phyloP scores from a whole-genome alignment of 2,113 vertebrate species.

The Heliornis fulica region DNA sequence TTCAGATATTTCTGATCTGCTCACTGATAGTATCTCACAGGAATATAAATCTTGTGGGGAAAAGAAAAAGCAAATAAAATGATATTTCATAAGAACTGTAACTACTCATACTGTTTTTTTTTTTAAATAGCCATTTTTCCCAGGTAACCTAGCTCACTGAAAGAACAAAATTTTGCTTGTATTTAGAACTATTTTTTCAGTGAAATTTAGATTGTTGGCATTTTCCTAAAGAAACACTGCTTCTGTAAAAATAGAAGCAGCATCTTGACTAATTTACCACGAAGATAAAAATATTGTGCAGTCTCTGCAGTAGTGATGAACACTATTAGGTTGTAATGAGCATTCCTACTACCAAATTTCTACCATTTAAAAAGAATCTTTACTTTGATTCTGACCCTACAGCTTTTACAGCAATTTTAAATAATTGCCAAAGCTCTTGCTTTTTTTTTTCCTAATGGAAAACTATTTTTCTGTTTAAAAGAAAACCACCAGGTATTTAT shows the following conservation, averaged over 20 bases:
- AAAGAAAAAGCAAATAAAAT: background rate
- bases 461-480: background rate
- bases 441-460: background rate
- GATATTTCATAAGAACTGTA: background rate
- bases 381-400: background rate
- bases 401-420: background rate
- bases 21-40: fast-evolving
- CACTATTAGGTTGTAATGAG: background rate
- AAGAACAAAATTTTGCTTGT: background rate
- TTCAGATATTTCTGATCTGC: background rate
- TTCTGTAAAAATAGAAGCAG: background rate
- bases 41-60: background rate
- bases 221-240: background rate
- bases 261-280: background rate
- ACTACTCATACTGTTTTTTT: background rate
- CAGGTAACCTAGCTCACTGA: background rate
- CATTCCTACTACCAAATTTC: background rate
- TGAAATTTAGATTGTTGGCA: background rate
- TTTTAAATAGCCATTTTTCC: background rate
- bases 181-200: background rate
- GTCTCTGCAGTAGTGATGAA: background rate
- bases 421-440: background rate
- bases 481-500: background rate
- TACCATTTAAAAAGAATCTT: background rate
- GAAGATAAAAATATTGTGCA: background rate